Conservation (phyloP, 2,113 vertebrate species). For the Psittacus erithacus region DNA sequence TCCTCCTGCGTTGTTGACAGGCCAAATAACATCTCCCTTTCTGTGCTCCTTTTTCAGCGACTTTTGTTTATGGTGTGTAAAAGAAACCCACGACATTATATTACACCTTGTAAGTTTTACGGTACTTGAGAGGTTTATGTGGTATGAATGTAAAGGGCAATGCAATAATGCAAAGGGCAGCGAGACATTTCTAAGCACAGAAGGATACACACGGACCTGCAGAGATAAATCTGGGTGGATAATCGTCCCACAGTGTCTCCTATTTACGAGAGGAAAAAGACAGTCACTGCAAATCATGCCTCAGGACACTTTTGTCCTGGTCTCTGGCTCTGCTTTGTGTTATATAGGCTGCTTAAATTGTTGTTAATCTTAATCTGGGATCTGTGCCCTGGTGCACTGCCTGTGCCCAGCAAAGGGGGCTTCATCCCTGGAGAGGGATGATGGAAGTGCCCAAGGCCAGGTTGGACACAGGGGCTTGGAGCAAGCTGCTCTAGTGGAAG, state of each 20-base stretch:
- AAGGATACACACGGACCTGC: slow-evolving; percentile 44
- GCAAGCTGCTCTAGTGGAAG: not conserved
- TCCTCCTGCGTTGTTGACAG: slow-evolving; percentile 60
- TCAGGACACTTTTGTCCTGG: not conserved
- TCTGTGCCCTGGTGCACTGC: not conserved
- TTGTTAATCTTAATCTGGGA: not conserved
- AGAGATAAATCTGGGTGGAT: slow-evolving; percentile 61
- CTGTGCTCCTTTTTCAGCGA: not conserved
- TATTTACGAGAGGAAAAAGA: slow-evolving; percentile 37
- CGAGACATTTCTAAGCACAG: slow-evolving; percentile 64
- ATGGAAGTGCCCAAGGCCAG: not conserved
- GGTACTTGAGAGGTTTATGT: slow-evolving; percentile 70
- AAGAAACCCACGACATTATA: slow-evolving; percentile 38
- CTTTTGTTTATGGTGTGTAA: slow-evolving; percentile 50
- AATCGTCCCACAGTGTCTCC: slow-evolving; percentile 48
- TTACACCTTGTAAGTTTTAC: slow-evolving; percentile 70
- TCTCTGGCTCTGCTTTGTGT: not conserved
- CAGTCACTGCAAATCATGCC: slow-evolving; percentile 15
- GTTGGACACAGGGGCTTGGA: not conserved
- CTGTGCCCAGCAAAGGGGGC: fast-evolving
- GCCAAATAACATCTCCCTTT: slow-evolving; percentile 44
- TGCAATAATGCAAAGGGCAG: slow-evolving; percentile 71
- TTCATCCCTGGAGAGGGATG: not conserved
- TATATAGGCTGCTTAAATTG: not conserved
- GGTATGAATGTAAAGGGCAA: slow-evolving; percentile 69